Percentiles rank a stretch among this genome's conserved stretches.
Conservation (phyloP, 2,797 vertebrate genomes). For the Silurus aristotelis region DNA sequence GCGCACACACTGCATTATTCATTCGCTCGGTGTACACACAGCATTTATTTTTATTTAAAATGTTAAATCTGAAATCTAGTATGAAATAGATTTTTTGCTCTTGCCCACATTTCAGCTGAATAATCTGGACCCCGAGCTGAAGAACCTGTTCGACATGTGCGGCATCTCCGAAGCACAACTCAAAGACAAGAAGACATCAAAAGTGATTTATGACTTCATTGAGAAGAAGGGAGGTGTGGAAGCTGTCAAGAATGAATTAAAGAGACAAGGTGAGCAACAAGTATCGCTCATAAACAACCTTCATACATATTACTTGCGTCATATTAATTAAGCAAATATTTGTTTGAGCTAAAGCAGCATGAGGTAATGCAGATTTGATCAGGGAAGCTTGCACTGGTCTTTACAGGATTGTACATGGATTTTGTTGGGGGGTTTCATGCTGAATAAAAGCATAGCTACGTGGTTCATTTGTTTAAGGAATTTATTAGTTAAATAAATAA, state of each 20-base stretch:
- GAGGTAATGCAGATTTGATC: not conserved
- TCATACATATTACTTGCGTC: too few species aligned
- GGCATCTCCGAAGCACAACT: constrained; percentile 97
- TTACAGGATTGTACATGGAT: not conserved
- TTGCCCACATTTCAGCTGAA: constrained; percentile 79
- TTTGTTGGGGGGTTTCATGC: not conserved
- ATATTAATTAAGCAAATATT: not conserved
- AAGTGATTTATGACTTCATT: constrained; percentile 98
- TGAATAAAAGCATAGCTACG: not conserved
- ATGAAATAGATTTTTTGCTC: not conserved
- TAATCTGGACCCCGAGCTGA: constrained; percentile 95
- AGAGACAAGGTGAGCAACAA: constrained; percentile 86
- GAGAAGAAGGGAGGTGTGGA: constrained; percentile 97
- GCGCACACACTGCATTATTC: not conserved
- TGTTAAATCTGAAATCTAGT: not conserved
- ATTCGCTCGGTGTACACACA: not conserved
- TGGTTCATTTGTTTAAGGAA: not conserved
- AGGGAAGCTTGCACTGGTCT: not conserved
- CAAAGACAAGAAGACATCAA: constrained; percentile 97
- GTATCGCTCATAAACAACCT: not conserved
- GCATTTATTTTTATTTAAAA: not conserved
- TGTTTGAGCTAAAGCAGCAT: not conserved
- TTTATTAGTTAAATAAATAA: not conserved
- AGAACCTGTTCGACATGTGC: constrained; percentile 95
- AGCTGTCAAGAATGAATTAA: constrained; percentile 95